Conservation (phyloP, 2,888 invertebrate species). For the Horisme vitalbata region DNA sequence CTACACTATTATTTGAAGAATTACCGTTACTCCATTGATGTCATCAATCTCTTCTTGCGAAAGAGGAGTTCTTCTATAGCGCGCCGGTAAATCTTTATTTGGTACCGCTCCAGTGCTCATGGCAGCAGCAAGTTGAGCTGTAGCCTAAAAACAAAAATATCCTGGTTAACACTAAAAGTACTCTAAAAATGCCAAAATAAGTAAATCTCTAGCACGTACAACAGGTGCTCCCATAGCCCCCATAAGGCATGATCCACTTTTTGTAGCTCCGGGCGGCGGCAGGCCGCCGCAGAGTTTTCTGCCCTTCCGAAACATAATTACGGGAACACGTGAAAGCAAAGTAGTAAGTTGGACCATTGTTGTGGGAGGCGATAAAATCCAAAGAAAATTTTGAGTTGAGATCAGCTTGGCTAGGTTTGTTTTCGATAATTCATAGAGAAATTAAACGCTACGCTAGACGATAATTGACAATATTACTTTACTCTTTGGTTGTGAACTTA, state of each 20-base stretch:
- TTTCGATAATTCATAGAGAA: too few species aligned
- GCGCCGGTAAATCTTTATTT: slow-evolving; percentile 86
- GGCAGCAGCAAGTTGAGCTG: slow-evolving; percentile 52
- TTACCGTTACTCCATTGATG: slow-evolving; percentile 87
- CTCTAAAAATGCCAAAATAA: too few species aligned
- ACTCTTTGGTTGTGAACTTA: too few species aligned
- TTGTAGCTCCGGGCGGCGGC: slow-evolving; percentile 37
- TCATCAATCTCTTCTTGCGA: slow-evolving; percentile 86
- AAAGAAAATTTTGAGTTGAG: slow-evolving; percentile 4
- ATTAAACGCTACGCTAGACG: too few species aligned
- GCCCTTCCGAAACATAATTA: slow-evolving; percentile 87
- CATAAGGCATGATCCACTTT: slow-evolving; percentile 19
- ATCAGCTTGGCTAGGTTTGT: too few species aligned
- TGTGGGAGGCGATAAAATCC: slow-evolving; percentile 24
- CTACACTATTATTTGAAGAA: slow-evolving; percentile 51
- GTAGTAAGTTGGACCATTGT: slow-evolving; percentile 62
- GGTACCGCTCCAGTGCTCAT: slow-evolving; percentile 77
- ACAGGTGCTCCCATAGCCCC: too few species aligned
- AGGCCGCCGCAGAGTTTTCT: slow-evolving; percentile 39
- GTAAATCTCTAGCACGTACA: slow-evolving; percentile 18
- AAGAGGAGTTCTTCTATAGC: slow-evolving; percentile 85
- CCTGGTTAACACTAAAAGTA: too few species aligned
- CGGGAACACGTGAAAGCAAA: slow-evolving; percentile 82
- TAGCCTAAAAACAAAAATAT: slow-evolving; percentile 36
- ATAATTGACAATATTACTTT: too few species aligned